phyloP scores from a whole-genome alignment of 1,140 invertebrate genomes.

The Bombyx mandarina region DNA sequence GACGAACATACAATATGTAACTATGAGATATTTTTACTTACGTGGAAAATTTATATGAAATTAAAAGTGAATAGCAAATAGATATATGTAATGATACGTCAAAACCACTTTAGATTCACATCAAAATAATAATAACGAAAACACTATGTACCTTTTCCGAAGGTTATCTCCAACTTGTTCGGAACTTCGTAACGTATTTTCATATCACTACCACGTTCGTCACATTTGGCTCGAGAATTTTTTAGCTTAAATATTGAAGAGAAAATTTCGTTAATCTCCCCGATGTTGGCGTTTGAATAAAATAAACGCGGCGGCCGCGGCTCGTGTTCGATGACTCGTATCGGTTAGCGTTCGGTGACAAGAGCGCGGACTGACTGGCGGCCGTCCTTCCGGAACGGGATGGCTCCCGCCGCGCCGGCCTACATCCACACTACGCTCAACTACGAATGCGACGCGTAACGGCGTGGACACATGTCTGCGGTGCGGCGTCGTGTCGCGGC shows the following conservation, averaged over 20 bases:
- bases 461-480: background rate
- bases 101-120: background rate
- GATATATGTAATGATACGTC: no score
- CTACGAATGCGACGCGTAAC: slow-evolving; percentile 10
- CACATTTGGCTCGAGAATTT: slow-evolving; percentile 19
- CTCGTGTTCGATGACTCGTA: slow-evolving; percentile 34
- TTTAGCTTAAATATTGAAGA: slow-evolving; percentile 18
- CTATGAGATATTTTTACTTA: no score
- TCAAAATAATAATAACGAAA: slow-evolving; percentile 9
- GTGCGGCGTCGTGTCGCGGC: no score
- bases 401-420: slow-evolving; percentile 60
- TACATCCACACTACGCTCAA: slow-evolving; percentile 37
- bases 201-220: slow-evolving; percentile 42
- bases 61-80: no score
- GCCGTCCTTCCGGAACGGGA: slow-evolving; percentile 52
- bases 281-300: slow-evolving; percentile 14
- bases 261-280: slow-evolving; percentile 25
- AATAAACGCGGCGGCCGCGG: slow-evolving; percentile 20
- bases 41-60: no score
- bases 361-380: slow-evolving; percentile 43
- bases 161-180: slow-evolving; percentile 63
- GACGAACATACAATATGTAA: no score
- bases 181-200: slow-evolving; percentile 66
- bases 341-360: slow-evolving; percentile 51
- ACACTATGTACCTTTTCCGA: slow-evolving; percentile 42